Conservation (phyloP, 2,797 vertebrate species). For the Gambusia yucatana region DNA sequence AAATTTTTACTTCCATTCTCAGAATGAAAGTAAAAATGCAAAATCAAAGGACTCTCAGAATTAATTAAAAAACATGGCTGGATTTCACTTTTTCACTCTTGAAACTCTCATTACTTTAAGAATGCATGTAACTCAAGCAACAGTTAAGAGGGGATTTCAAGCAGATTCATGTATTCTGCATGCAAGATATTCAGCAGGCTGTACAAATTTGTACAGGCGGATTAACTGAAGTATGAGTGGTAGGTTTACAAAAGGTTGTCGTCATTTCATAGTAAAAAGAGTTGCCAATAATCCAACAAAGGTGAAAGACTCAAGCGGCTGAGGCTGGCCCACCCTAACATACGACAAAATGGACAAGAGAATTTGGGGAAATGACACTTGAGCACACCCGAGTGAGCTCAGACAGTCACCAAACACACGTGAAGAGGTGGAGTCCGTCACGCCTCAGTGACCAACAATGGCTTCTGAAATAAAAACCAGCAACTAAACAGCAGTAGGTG, state of each 20-base stretch:
- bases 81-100: background rate
- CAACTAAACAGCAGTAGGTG: constrained; percentile 3
- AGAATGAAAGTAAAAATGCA: no score
- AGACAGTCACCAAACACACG: constrained; percentile 22
- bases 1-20: background rate
- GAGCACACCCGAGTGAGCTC: constrained; percentile 12
- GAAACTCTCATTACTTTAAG: background rate
- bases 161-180: background rate
- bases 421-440: constrained; percentile 18
- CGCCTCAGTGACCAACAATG: constrained; percentile 30
- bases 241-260: background rate
- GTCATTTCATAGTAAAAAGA: background rate
- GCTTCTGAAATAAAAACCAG: constrained; percentile 17
- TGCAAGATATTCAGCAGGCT: background rate
- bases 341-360: constrained; percentile 46
- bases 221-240: background rate
- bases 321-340: constrained; percentile 17
- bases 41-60: background rate
- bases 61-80: background rate
- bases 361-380: constrained; percentile 24
- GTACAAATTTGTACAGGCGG: background rate
- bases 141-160: background rate
- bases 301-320: constrained; percentile 4
- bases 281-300: background rate
- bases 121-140: background rate